Evolutionary conservation across 2,797 vertebrate species (phyloP).

Genomic region (Amblyopsis hoosieri): DNA sequence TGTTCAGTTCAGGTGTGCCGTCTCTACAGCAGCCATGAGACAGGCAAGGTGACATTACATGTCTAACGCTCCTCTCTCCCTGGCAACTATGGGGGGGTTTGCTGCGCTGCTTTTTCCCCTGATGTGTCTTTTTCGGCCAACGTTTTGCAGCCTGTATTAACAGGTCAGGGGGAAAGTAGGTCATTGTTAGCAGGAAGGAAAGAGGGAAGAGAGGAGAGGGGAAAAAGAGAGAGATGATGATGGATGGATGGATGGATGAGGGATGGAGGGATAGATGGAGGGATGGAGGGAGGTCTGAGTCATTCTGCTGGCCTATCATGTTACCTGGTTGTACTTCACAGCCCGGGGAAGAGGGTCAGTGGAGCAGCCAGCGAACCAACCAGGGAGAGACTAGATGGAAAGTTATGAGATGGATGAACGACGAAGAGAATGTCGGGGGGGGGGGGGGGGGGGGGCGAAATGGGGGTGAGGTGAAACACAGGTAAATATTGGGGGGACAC

Average conservation of each 20-base stretch:
- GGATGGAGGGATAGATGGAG: not conserved
- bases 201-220: slow-evolving; percentile 12
- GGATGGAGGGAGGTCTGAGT: no score
- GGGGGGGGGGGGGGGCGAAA: no score
- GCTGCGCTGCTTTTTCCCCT: slow-evolving; percentile 50
- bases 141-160: slow-evolving; percentile 61
- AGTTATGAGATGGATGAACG: no score
- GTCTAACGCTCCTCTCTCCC: slow-evolving; percentile 18
- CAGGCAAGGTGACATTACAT: slow-evolving; percentile 58
- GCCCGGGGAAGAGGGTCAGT: slow-evolving; percentile 39
- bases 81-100: slow-evolving; percentile 25
- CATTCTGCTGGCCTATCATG: slow-evolving; percentile 32
- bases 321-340: slow-evolving; percentile 54
- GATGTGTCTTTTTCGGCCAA: slow-evolving; percentile 53
- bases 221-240: not conserved
- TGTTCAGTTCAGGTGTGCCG: not conserved
- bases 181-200: slow-evolving; percentile 56
- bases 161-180: slow-evolving; percentile 81
- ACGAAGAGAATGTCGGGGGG: no score
- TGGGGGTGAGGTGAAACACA: no score
- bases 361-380: slow-evolving; percentile 28
- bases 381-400: not conserved
- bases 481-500: no score
- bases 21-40: slow-evolving; percentile 11
- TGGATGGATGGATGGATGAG: not conserved